Percentiles rank a stretch among this genome's conserved stretches.
Evolutionary conservation across 2,113 vertebrate genomes (phyloP).

Genomic region (Nibea coibor): DNA sequence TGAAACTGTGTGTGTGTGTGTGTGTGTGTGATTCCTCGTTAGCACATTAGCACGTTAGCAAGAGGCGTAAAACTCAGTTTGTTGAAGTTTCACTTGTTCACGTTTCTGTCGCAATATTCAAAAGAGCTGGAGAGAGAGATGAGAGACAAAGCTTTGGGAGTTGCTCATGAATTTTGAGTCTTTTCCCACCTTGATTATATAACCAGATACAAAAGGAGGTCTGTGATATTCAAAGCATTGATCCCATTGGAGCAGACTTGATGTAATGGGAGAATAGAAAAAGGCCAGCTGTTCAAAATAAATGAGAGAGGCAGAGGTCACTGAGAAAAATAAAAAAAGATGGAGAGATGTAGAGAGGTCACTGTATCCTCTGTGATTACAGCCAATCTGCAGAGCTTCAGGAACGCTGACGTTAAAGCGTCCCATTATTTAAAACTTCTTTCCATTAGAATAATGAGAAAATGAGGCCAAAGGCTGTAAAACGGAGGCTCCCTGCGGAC

Average conservation of each 20-base stretch:
- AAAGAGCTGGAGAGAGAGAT: background rate
- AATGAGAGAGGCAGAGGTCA: background rate
- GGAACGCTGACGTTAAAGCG: background rate
- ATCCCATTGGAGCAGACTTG: background rate
- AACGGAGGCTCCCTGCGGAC: background rate
- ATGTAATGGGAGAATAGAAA: background rate
- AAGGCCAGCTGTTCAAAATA: slow-evolving; percentile 1
- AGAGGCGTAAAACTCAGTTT: too few species aligned
- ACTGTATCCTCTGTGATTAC: background rate
- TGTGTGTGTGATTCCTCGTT: too few species aligned
- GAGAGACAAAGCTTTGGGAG: too few species aligned
- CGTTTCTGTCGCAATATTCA: background rate
- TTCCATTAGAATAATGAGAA: background rate
- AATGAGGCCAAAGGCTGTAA: background rate
- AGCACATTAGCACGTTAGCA: too few species aligned
- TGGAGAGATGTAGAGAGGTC: background rate
- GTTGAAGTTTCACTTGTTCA: too few species aligned
- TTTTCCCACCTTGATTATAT: background rate
- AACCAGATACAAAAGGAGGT: background rate
- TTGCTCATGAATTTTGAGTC: background rate
- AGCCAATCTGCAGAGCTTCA: background rate
- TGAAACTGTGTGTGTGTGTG: too few species aligned
- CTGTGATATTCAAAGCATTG: slow-evolving; percentile 19
- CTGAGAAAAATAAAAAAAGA: background rate
- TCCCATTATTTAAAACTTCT: background rate